Evolutionary conservation across 1,140 invertebrate species (phyloP).

Genomic region (Caenorhabditis elegans): WBcel235 BX284602.5:13414501-13415000

Average conservation of each 20-base stretch:
- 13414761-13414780: too few relatives aligned
- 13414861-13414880: background rate
- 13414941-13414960: background rate
- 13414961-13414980: background rate
- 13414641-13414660: conserved; percentile 46
- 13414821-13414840: too few relatives aligned
- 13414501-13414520: conserved; percentile 38
- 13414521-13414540: conserved; percentile 50
- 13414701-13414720: conserved; percentile 14
- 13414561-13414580: conserved; percentile 41
- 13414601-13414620: conserved; percentile 45
- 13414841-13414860: background rate
- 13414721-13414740: background rate
- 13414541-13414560: conserved; percentile 40
- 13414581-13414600: conserved; percentile 35
- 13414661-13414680: conserved; percentile 36
- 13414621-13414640: conserved; percentile 3
- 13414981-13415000: too few relatives aligned
- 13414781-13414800: too few relatives aligned
- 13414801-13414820: too few relatives aligned
- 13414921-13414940: too few relatives aligned
- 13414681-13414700: conserved; percentile 42
- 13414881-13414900: too few relatives aligned
- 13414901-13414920: too few relatives aligned
- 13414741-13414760: background rate